These are phyloP conservation scores for Arctocebus calabarensis DNA, from an alignment of 2,797 vertebrate genomes.

Conservation along the genomic window DNA sequence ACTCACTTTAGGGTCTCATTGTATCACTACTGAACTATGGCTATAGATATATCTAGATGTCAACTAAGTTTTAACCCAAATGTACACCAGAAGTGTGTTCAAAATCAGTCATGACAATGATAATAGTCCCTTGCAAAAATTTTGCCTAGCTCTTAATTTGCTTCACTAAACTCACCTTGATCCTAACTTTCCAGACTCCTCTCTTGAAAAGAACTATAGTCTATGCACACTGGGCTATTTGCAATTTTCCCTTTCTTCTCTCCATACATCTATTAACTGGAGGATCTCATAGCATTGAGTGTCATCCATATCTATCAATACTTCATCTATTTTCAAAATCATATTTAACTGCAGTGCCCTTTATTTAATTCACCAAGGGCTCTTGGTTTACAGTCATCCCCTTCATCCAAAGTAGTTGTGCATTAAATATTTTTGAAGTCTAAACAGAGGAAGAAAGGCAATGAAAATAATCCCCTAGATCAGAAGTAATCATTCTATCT, in stretches of 20 bases:
- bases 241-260: background rate
- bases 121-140: background rate
- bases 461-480: background rate
- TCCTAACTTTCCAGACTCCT: background rate
- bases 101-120: background rate
- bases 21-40: background rate
- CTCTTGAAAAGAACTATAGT: background rate
- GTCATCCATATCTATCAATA: background rate
- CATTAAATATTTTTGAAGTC: background rate
- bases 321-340: background rate
- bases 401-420: background rate
- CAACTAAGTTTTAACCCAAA: background rate
- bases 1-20: background rate
- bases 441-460: background rate
- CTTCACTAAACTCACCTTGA: background rate
- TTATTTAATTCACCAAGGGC: background rate
- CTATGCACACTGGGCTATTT: background rate
- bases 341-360: background rate
- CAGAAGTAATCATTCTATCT: background rate
- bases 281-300: background rate
- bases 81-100: background rate
- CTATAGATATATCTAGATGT: background rate
- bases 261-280: background rate
- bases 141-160: background rate
- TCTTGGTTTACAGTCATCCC: background rate